These are phyloP conservation scores for Guaruba guarouba DNA, from an alignment of 2,113 vertebrate genomes.

Conservation along the genomic window DNA sequence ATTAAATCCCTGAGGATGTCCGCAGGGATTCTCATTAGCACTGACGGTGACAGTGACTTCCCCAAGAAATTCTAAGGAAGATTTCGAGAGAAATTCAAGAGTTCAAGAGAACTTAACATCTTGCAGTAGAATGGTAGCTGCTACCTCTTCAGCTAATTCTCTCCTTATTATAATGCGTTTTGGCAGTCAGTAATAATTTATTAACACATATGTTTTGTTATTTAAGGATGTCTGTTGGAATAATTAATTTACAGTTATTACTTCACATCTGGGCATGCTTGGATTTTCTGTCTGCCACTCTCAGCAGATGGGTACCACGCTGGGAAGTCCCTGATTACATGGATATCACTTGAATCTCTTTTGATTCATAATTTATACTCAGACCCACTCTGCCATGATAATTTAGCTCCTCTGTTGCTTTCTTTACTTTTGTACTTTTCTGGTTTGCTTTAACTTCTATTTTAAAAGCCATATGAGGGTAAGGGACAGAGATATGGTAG, in stretches of 20 bases:
- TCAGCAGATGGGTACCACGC: not conserved
- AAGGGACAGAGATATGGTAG: not conserved
- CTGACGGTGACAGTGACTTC: not conserved
- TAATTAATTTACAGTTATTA: not conserved
- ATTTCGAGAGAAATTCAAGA: not conserved
- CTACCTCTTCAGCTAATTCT: not conserved
- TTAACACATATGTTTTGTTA: not conserved
- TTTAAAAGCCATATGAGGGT: not conserved
- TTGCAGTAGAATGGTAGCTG: not conserved
- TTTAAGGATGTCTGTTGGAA: not conserved
- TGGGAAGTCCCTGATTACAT: not conserved
- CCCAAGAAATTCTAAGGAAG: not conserved
- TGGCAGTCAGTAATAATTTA: not conserved
- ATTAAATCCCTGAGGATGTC: not conserved
- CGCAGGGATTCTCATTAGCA: not conserved
- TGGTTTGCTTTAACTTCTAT: not conserved
- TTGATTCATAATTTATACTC: not conserved
- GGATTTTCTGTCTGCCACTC: not conserved
- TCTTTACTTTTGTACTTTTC: constrained; percentile 18
- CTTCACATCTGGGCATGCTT: not conserved
- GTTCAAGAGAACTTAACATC: not conserved
- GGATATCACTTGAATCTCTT: not conserved
- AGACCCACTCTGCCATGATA: not conserved
- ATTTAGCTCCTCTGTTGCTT: not conserved
- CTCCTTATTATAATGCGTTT: not conserved